Evolutionary conservation across 1,140 invertebrate species (phyloP).

Genomic region (Vanessa atalanta): DNA sequence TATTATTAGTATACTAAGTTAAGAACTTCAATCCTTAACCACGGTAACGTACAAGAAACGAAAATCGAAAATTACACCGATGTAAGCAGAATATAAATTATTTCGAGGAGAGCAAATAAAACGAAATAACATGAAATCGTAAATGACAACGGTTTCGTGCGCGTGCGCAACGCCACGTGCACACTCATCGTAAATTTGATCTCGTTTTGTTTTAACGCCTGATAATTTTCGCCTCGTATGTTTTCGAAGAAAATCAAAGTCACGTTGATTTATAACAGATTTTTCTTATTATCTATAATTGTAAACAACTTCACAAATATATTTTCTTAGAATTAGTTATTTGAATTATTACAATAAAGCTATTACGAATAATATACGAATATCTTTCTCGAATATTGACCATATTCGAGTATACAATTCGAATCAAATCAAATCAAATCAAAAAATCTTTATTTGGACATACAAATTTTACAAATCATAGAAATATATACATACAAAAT

Average conservation of each 20-base stretch:
- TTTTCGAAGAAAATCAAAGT: constrained; percentile 25
- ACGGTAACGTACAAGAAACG: background rate
- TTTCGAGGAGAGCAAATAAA: constrained; percentile 22
- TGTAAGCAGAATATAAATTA: constrained; percentile 22
- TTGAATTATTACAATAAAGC: too few relatives aligned
- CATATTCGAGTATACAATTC: too few relatives aligned
- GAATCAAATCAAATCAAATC: too few relatives aligned
- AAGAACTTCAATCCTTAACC: too few relatives aligned
- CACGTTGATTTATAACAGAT: background rate
- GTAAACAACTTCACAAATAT: background rate
- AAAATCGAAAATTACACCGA: constrained; percentile 14
- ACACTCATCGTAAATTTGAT: constrained; percentile 35
- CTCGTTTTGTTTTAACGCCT: constrained; percentile 37
- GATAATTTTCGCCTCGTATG: constrained; percentile 42
- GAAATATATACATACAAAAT: too few relatives aligned
- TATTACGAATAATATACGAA: too few relatives aligned
- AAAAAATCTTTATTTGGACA: too few relatives aligned
- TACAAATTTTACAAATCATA: too few relatives aligned
- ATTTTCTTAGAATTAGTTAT: too few relatives aligned
- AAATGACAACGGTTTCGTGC: constrained; percentile 17
- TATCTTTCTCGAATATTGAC: too few relatives aligned
- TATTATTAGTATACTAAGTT: too few relatives aligned
- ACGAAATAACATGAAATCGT: constrained; percentile 5
- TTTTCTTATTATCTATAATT: background rate
- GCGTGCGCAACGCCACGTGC: constrained; percentile 32